Base-by-base conservation (phyloP, 2,113 vertebrate genomes). In the Vulpes lagopus region DNA sequence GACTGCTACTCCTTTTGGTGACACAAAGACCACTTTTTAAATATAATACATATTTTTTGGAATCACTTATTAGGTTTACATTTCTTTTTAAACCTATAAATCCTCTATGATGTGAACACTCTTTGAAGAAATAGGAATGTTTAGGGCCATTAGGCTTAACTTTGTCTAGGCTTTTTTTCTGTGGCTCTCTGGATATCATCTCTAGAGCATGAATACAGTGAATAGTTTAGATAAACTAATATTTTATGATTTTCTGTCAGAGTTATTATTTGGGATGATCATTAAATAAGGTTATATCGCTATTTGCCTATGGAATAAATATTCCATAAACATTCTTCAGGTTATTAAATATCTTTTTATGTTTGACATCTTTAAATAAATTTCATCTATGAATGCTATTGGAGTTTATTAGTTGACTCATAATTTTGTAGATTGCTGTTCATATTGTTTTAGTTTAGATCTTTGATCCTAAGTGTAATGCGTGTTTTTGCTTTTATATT, bases 321-420 rank as follows among this genome's bases (percentile, higher is more conserved):
- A 85, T 59, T 71, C 16, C 92, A 55, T 76, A 91, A 60, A 69
- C 89, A 85, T 59, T 71, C 16, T 94, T 55, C 38, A 51, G 8
- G 19, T n/a, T 38, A 38, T 84, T 82, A 87, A 80, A n/a, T 65
- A 65, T 15, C 1, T 73, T 59, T 94, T 78, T 82, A n/a, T 74
- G 11, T 64, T 95, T 89, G 20, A 14, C 10, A 15, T 95, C 51
- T 89, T 92, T 86, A 74, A 82, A 49, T 94, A 87, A 73, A 38
- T 91, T 95, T 95, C 1, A 60, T 17, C 6, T 2, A 2, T 12
- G 51, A 59, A 5, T 90, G 11, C 30, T 14, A 60, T 67, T 65
- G 92, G 10, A 25, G 23, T 85, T 74, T 89, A 64, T 25, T 89
- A 3, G 16, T 86, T 55, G 27, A 65, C 0, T 71, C 5, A 57